phyloP scores from a whole-genome alignment of 2,113 vertebrate species.

The Athene cunicularia region DNA sequence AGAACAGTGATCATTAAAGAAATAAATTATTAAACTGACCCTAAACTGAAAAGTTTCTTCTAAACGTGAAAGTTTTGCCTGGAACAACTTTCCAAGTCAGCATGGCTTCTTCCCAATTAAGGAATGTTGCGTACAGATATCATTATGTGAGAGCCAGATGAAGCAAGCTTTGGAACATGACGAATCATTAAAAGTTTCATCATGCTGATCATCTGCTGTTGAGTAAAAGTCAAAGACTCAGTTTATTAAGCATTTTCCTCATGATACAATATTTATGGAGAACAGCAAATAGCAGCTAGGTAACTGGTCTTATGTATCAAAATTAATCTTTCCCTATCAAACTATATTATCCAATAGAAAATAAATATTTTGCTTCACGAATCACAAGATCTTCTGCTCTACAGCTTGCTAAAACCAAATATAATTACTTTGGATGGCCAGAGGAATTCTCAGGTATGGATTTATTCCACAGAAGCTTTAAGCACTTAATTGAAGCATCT shows the following conservation, averaged over 20 bases:
- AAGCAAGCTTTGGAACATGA: background rate
- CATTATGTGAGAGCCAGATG: accelerated
- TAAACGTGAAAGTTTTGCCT: background rate
- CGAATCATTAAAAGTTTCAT: background rate
- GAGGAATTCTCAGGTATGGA: background rate
- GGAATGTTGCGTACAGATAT: background rate
- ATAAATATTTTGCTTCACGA: background rate
- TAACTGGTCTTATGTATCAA: background rate
- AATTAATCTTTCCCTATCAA: background rate
- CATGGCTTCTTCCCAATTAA: background rate
- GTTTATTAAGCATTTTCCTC: background rate
- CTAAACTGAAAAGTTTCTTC: background rate
- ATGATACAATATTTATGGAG: background rate
- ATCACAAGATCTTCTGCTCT: background rate
- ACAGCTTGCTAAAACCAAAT: background rate
- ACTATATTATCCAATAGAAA: background rate
- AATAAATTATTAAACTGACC: background rate
- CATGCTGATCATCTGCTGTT: background rate
- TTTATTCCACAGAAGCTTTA: background rate
- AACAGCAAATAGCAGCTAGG: background rate
- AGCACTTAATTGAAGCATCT: background rate
- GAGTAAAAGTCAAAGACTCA: background rate
- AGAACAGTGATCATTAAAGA: background rate
- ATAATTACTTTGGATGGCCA: background rate
- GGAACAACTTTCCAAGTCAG: background rate